These are phyloP conservation scores for Pollenia angustigena DNA, from an alignment of 2,888 invertebrate species.

Conservation along the genomic window DNA sequence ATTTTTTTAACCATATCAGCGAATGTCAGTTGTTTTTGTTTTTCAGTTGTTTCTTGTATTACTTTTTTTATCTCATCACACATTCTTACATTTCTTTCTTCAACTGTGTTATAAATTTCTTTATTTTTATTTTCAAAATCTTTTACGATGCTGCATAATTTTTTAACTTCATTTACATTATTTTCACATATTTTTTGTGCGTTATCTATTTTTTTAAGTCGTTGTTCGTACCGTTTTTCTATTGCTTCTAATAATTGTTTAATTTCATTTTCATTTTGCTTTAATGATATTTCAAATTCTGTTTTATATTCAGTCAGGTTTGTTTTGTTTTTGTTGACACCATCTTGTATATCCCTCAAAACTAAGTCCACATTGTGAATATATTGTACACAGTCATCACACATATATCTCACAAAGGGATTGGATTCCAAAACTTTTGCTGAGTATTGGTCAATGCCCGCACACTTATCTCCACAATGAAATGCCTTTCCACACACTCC, in stretches of 20 bases:
- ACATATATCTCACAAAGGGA: background rate
- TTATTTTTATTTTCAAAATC: slow-evolving; percentile 10
- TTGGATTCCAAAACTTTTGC: background rate
- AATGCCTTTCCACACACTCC: background rate
- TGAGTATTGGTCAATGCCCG: background rate
- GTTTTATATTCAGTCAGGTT: too few relatives aligned
- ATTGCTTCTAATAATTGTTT: too few relatives aligned
- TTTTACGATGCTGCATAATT: background rate
- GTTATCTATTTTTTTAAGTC: too few relatives aligned
- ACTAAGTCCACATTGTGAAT: too few relatives aligned
- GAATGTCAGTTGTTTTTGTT: slow-evolving; percentile 1
- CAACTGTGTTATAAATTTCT: background rate
- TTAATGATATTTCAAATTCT: too few relatives aligned
- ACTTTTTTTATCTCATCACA: slow-evolving; percentile 3
- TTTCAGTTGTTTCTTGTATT: background rate
- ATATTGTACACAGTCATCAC: background rate
- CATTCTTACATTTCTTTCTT: slow-evolving; percentile 8
- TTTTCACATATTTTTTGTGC: too few relatives aligned
- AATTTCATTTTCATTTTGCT: too few relatives aligned
- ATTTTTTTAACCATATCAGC: background rate
- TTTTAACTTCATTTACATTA: background rate
- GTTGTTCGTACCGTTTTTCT: too few relatives aligned
- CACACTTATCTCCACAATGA: background rate
- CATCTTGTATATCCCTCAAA: too few relatives aligned
- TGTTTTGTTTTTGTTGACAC: too few relatives aligned